These are phyloP conservation scores for Magallana angulata DNA, from an alignment of 1,140 invertebrate species.

Conservation along the genomic window DNA sequence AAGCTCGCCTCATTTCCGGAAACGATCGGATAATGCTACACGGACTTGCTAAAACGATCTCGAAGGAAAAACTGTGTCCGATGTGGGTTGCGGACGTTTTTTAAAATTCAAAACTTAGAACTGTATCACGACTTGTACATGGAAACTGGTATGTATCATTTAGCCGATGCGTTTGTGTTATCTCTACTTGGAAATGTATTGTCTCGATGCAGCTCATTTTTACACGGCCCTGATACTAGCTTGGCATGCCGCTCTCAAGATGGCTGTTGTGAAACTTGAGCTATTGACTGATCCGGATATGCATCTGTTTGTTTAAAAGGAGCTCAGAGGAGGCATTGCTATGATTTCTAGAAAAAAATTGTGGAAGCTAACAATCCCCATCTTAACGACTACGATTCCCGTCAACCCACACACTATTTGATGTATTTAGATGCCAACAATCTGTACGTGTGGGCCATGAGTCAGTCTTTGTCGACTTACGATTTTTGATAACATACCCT, in stretches of 20 bases:
- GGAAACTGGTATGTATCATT: no score
- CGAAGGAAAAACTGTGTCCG: background rate
- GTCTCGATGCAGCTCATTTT: no score
- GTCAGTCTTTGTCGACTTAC: slow-evolving; percentile 8
- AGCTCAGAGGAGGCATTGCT: slow-evolving; percentile 13
- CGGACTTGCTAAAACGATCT: slow-evolving; percentile 18
- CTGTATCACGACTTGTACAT: slow-evolving; percentile 44
- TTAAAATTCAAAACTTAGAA: background rate
- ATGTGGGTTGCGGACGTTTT: slow-evolving; percentile 11
- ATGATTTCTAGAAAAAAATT: slow-evolving; percentile 8
- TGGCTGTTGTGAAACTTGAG: no score
- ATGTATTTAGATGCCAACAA: slow-evolving; percentile 69
- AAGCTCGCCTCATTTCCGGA: background rate
- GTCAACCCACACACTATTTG: slow-evolving; percentile 56
- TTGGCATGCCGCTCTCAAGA: no score
- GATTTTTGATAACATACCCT: slow-evolving; percentile 14
- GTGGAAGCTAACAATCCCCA: slow-evolving; percentile 46
- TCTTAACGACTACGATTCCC: slow-evolving; percentile 20
- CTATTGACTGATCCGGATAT: slow-evolving; percentile 30
- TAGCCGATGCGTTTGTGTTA: no score
- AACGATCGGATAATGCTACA: background rate
- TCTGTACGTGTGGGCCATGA: slow-evolving; percentile 64
- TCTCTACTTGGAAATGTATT: no score
- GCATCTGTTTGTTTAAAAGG: slow-evolving; percentile 59
- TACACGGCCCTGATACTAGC: no score